phyloP scores from a whole-genome alignment of 2,888 invertebrate genomes.

The Erpobdella octoculata region DNA sequence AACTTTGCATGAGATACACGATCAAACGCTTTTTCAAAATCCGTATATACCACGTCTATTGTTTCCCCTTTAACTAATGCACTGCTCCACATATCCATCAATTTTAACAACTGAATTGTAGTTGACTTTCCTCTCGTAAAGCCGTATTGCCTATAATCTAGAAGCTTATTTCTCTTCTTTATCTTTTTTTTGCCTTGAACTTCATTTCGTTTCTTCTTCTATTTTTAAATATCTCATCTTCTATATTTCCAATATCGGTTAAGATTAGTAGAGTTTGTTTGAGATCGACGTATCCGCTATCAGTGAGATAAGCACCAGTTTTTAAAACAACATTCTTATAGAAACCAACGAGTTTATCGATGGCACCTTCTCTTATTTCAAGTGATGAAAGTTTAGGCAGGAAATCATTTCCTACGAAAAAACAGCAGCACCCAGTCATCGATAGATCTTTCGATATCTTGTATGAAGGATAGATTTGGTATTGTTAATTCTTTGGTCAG shows the following conservation, averaged over 20 bases:
- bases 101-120: too few species aligned
- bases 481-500: neutral
- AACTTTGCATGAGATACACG: too few species aligned
- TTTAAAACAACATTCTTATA: neutral
- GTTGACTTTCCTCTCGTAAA: too few species aligned
- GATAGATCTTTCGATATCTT: neutral
- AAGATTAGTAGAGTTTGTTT: neutral
- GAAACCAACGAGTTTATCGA: neutral
- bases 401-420: neutral
- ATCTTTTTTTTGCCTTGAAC: too few species aligned
- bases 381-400: neutral
- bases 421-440: constrained; percentile 1
- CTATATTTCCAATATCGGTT: neutral
- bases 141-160: too few species aligned
- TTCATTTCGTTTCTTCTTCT: neutral
- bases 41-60: too few species aligned
- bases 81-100: too few species aligned
- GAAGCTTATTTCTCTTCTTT: too few species aligned
- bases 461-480: neutral
- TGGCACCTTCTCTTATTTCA: neutral
- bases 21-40: too few species aligned
- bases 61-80: too few species aligned
- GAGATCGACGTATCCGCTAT: neutral
- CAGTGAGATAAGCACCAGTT: neutral
- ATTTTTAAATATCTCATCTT: neutral